These are phyloP conservation scores for Lycaon pictus DNA, from an alignment of 2,113 vertebrate genomes.

Conservation along the genomic window DNA sequence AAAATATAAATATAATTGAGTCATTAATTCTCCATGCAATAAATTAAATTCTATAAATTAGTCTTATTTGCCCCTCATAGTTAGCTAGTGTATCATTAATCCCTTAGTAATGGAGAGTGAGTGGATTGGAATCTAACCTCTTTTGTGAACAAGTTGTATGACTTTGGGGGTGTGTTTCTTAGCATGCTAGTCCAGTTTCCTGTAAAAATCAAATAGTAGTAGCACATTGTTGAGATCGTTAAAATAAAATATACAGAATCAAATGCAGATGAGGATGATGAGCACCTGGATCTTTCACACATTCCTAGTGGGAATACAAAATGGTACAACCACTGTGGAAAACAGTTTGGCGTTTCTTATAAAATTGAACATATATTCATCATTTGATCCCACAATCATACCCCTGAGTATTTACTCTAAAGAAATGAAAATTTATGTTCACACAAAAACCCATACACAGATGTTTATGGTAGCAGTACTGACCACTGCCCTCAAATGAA, in stretches of 20 bases:
- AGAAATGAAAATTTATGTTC: not conserved
- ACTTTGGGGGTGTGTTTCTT: not conserved
- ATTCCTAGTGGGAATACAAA: not conserved
- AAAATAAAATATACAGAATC: not conserved
- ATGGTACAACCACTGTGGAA: not conserved
- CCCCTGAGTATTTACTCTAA: not conserved
- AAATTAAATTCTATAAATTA: not conserved
- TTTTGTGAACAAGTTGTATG: not conserved
- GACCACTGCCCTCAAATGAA: not conserved
- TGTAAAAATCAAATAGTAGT: not conserved
- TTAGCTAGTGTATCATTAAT: not conserved
- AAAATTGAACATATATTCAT: not conserved
- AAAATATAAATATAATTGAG: conserved; percentile 11
- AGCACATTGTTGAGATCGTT: not conserved
- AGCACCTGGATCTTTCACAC: not conserved
- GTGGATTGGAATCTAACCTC: not conserved
- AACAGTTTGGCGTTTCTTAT: not conserved
- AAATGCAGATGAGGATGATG: not conserved
- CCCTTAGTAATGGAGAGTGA: not conserved
- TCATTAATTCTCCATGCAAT: conserved; percentile 1
- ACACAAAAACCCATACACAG: not conserved
- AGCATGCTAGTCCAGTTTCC: not conserved
- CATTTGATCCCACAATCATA: not conserved
- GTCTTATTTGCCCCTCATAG: not conserved
- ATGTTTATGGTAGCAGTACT: not conserved